Conservation (phyloP, 2,888 invertebrate genomes). For the Anoplius nigerrimus region DNA sequence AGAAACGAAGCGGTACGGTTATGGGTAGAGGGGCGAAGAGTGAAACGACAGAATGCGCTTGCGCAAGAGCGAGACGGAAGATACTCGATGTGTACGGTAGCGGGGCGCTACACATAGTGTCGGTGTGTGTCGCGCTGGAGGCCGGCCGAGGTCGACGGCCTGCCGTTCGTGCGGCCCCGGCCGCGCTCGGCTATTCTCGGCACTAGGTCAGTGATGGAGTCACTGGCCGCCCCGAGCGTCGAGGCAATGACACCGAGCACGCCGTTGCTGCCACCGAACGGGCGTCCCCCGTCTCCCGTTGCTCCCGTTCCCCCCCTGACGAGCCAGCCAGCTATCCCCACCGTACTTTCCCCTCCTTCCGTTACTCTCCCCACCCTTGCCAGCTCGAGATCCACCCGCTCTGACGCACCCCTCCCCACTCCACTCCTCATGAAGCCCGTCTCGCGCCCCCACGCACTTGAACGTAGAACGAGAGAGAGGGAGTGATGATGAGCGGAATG, state of each 20-base stretch:
- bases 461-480: neutral
- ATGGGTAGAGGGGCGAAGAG: constrained; percentile 43
- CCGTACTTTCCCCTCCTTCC: neutral
- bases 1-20: constrained; percentile 16
- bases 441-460: neutral
- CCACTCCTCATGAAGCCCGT: neutral
- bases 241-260: constrained; percentile 75
- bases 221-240: constrained; percentile 75
- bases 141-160: constrained; percentile 70
- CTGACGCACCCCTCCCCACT: neutral
- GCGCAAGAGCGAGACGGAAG: neutral
- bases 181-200: constrained; percentile 66
- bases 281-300: constrained; percentile 33
- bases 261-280: constrained; percentile 56
- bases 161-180: constrained; percentile 60
- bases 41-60: too few species aligned
- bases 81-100: constrained; percentile 51
- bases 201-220: constrained; percentile 76
- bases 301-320: constrained; percentile 21
- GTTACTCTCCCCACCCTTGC: neutral
- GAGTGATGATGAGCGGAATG: neutral
- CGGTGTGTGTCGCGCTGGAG: constrained; percentile 64
- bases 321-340: neutral
- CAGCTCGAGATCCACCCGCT: neutral
- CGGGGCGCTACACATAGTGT: constrained; percentile 53